Evolutionary conservation across 2,797 vertebrate genomes (phyloP).

Genomic region (Halcyon leucocephala): DNA sequence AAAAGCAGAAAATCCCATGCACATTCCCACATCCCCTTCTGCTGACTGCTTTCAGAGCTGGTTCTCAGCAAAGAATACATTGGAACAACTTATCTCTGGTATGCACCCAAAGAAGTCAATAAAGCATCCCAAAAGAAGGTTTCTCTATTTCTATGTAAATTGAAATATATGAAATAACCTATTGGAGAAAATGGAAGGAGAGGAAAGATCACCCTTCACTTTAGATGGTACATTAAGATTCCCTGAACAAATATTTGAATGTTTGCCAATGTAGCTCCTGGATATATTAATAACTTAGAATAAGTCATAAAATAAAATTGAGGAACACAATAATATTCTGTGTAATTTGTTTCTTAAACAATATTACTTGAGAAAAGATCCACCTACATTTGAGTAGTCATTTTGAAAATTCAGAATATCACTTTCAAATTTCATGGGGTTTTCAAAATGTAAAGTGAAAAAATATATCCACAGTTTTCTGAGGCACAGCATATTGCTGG

Average conservation of each 20-base stretch:
- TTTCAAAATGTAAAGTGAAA: background rate
- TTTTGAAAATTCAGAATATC: background rate
- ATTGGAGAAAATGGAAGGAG: background rate
- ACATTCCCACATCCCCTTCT: background rate
- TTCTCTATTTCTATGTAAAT: background rate
- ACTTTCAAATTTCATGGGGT: background rate
- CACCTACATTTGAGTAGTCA: background rate
- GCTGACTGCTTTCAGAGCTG: background rate
- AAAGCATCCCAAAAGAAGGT: background rate
- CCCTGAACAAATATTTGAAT: constrained; percentile 5
- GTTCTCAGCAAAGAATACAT: background rate
- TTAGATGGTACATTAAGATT: background rate
- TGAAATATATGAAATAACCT: background rate
- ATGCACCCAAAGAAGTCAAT: background rate
- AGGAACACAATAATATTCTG: background rate
- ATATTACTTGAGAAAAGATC: background rate
- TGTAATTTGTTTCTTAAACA: background rate
- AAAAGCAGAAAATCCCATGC: background rate
- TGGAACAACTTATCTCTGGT: background rate
- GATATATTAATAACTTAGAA: background rate
- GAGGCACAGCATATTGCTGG: background rate
- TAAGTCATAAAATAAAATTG: background rate
- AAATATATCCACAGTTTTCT: background rate
- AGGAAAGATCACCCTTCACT: background rate
- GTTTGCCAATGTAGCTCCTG: background rate